A percentile compares a stretch with the other conserved stretches of the same genome.
phyloP scores from a whole-genome alignment of 2,888 invertebrate genomes.

The Tanypteryx hageni region DNA sequence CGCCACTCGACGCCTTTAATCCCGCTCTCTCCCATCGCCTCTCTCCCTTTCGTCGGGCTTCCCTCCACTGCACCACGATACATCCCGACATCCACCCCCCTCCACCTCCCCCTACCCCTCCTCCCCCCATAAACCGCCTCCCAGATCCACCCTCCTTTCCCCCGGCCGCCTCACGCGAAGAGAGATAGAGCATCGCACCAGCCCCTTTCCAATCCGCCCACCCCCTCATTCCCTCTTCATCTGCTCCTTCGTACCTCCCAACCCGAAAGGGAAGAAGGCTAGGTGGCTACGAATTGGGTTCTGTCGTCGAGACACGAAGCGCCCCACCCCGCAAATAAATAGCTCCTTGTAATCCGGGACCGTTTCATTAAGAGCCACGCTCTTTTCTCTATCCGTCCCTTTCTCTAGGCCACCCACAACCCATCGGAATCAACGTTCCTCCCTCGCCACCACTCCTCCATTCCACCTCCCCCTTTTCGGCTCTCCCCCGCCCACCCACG shows the following conservation, averaged over 20 bases:
- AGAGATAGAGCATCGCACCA: no score
- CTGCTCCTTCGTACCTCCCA: neutral
- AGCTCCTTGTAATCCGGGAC: constrained; percentile 67
- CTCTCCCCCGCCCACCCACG: constrained; percentile 5
- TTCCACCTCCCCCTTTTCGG: neutral
- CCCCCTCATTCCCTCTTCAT: no score
- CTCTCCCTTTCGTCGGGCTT: neutral
- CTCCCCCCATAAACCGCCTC: neutral
- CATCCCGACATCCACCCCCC: neutral
- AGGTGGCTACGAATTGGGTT: constrained; percentile 51
- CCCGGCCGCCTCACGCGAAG: no score
- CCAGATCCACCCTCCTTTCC: no score
- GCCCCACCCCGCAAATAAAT: constrained; percentile 66
- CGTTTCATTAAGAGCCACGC: constrained; percentile 67
- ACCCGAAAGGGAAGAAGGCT: neutral
- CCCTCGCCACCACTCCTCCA: neutral
- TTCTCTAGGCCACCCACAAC: constrained; percentile 16
- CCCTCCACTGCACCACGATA: constrained; percentile 24
- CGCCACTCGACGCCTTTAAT: neutral
- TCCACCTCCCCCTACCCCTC: neutral
- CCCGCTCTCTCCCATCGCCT: neutral
- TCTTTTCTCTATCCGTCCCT: neutral
- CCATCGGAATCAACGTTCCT: neutral
- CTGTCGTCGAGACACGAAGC: constrained; percentile 30
- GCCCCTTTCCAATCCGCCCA: no score